Conservation (phyloP, 2,797 vertebrate genomes). For the Falco berigora region DNA sequence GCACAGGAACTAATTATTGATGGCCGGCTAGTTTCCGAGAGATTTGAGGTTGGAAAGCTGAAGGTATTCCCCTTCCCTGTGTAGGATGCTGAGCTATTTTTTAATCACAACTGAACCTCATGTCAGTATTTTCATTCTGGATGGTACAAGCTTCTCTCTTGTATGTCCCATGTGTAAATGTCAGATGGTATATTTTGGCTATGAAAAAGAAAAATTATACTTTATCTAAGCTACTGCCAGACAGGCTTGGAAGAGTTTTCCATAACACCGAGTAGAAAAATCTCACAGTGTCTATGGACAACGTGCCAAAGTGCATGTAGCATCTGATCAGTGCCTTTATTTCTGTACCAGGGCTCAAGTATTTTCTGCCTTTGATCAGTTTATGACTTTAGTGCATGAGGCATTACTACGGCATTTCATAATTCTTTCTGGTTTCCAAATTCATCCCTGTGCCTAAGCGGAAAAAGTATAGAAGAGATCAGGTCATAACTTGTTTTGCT, state of each 20-base stretch:
- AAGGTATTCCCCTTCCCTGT: not conserved
- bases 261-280: not conserved
- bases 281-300: not conserved
- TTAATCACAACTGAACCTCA: not conserved
- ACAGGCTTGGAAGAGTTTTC: not conserved
- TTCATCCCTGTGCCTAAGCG: not conserved
- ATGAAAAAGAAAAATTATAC: not conserved
- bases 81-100: not conserved
- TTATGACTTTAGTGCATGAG: not conserved
- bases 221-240: not conserved
- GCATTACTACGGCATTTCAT: not conserved
- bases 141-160: not conserved
- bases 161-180: not conserved
- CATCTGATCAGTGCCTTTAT: not conserved
- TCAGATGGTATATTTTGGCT: not conserved
- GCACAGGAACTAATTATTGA: not conserved
- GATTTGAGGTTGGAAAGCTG: not conserved
- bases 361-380: not conserved
- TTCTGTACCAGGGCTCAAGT: not conserved
- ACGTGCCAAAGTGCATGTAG: not conserved
- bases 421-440: not conserved
- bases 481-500: slow-evolving; percentile 13
- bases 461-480: not conserved
- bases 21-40: not conserved
- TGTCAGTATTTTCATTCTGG: not conserved